Evolutionary conservation across 2,113 vertebrate genomes (phyloP).

Genomic region (Pipra filicauda): DNA sequence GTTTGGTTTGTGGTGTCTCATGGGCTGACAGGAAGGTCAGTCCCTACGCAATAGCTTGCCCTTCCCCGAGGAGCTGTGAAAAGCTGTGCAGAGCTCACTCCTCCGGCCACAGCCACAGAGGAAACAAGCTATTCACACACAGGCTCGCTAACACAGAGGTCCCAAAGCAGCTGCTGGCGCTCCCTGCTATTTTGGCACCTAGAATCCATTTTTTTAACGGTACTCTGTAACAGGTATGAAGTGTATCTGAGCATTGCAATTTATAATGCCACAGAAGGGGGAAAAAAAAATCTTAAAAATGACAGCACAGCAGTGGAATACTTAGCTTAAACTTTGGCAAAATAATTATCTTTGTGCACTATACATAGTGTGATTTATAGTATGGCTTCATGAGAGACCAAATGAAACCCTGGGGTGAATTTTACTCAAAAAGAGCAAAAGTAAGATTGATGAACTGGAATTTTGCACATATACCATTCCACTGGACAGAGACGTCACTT

Average conservation of each 20-base stretch:
- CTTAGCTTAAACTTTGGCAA: not conserved
- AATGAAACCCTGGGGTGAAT: not conserved
- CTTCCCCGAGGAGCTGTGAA: not conserved
- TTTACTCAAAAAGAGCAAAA: conserved; percentile 4
- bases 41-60: not conserved
- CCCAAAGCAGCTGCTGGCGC: not conserved
- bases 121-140: not conserved
- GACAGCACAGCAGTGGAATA: not conserved
- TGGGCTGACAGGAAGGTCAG: not conserved
- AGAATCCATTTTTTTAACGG: not conserved
- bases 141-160: not conserved
- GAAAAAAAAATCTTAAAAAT: not conserved
- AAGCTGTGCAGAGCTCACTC: not conserved
- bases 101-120: not conserved
- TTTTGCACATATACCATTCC: not conserved
- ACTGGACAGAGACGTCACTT: not conserved
- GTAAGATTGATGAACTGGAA: not conserved
- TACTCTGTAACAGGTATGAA: not conserved
- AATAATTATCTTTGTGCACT: not conserved
- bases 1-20: conserved; percentile 13
- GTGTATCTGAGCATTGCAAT: not conserved
- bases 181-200: not conserved
- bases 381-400: not conserved
- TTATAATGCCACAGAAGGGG: not conserved
- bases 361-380: conserved; percentile 7